A percentile compares a stretch with the other conserved stretches of the same genome.
These are phyloP conservation scores for Elymnias hypermnestra DNA, from an alignment of 1,140 invertebrate species.

Conservation along the genomic window DNA sequence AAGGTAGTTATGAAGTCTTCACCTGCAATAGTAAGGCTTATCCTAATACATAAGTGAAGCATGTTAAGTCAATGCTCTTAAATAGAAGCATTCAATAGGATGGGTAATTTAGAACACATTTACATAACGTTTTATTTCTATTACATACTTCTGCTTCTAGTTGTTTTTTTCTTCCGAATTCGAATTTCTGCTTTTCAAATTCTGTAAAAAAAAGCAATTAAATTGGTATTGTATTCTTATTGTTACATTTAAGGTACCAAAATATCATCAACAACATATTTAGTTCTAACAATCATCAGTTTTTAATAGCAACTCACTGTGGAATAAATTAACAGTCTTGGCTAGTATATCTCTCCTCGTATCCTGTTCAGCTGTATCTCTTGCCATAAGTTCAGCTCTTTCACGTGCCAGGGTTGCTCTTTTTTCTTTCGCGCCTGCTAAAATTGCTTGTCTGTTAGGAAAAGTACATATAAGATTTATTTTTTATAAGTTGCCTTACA, in stretches of 20 bases:
- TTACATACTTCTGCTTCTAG: slow-evolving; percentile 44
- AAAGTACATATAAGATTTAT: neutral
- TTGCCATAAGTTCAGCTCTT: slow-evolving; percentile 48
- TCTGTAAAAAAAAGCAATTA: slow-evolving; percentile 37
- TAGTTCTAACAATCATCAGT: no score
- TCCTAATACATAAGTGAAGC: no score
- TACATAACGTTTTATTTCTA: no score
- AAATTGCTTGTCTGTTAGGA: slow-evolving; percentile 55
- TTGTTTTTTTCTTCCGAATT: slow-evolving; percentile 41
- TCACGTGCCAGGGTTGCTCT: slow-evolving; percentile 37
- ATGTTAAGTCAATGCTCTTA: no score
- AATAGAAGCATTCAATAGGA: no score
- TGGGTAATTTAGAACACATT: no score
- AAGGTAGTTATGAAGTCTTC: no score
- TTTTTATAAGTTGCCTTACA: no score
- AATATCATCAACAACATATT: no score
- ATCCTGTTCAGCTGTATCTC: slow-evolving; percentile 47
- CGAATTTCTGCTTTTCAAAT: slow-evolving; percentile 47
- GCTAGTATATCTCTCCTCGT: slow-evolving; percentile 46
- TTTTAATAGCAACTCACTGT: slow-evolving; percentile 46
- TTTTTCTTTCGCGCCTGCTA: slow-evolving; percentile 61
- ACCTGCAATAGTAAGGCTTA: no score
- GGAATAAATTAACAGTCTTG: slow-evolving; percentile 44
- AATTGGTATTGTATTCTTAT: no score
- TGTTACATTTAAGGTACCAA: no score